Conservation (phyloP, 2,888 invertebrate species). For the Erebia ligea region DNA sequence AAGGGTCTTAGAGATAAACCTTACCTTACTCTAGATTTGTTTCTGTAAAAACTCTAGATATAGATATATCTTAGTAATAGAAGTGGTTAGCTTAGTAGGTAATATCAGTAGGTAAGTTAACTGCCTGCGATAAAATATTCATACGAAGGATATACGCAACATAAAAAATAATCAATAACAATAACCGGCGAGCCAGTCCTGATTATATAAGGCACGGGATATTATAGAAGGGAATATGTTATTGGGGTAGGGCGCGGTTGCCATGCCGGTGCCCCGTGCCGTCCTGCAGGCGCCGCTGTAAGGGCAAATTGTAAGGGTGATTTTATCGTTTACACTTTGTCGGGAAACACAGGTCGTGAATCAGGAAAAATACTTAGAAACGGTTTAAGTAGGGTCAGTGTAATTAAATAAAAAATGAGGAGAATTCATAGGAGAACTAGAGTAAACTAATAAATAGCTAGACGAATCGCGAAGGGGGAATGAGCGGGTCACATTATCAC, state of each 20-base stretch:
- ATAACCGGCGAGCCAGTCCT: neutral
- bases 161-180: conserved; percentile 13
- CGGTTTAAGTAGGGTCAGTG: neutral
- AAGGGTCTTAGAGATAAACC: too few relatives aligned
- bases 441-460: too few relatives aligned
- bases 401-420: too few relatives aligned
- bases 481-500: too few relatives aligned
- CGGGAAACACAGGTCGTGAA: conserved; percentile 22
- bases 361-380: conserved; percentile 8
- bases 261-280: conserved; percentile 1
- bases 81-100: too few relatives aligned
- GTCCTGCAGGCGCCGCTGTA: conserved; percentile 17
- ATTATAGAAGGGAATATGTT: conserved; percentile 26
- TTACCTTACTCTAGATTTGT: too few relatives aligned
- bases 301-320: conserved; percentile 36
- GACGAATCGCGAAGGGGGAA: too few relatives aligned
- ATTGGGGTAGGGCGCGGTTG: conserved; percentile 32
- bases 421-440: too few relatives aligned
- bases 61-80: too few relatives aligned
- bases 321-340: conserved; percentile 30
- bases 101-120: too few relatives aligned
- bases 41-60: too few relatives aligned
- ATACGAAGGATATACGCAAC: neutral
- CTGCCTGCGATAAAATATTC: too few relatives aligned
- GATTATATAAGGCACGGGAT: conserved; percentile 26